Conservation (phyloP, 2,113 vertebrate species). For the Uria lomvia region DNA sequence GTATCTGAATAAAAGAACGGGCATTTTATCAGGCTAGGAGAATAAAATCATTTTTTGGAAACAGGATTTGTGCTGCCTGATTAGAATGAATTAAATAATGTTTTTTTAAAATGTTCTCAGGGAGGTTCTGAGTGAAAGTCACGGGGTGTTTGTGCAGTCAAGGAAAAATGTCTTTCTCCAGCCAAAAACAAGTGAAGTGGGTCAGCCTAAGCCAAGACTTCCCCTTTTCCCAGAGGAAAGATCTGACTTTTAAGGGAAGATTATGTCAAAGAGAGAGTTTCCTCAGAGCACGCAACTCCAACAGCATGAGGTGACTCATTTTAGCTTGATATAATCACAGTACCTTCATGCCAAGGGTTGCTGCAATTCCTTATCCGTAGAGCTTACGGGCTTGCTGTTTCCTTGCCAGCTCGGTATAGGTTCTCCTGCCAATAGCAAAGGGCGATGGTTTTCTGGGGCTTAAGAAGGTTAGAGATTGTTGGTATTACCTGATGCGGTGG, state of each 20-base stretch:
- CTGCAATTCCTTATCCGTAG: neutral
- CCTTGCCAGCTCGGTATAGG: neutral
- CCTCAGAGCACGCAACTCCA: neutral
- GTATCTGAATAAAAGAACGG: neutral
- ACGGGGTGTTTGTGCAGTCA: neutral
- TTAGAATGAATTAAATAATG: neutral
- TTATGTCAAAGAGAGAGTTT: constrained; percentile 4
- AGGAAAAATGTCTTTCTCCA: neutral
- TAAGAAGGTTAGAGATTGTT: neutral
- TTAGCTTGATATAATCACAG: neutral
- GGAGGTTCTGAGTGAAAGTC: constrained; percentile 6
- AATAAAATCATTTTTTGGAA: neutral
- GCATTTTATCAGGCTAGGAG: neutral
- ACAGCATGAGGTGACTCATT: neutral
- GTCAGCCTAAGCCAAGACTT: constrained; percentile 23
- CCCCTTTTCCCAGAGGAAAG: constrained; percentile 61
- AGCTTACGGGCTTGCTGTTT: neutral
- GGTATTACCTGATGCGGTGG: neutral
- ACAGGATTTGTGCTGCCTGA: neutral
- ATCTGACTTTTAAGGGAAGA: constrained; percentile 36
- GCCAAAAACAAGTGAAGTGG: constrained; percentile 32
- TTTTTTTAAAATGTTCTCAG: neutral
- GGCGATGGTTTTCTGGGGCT: neutral
- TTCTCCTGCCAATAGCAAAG: neutral
- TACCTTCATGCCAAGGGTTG: neutral